These are phyloP conservation scores for Drosophila sulfurigaster DNA, from an alignment of 1,140 invertebrate species.

Conservation along the genomic window DNA sequence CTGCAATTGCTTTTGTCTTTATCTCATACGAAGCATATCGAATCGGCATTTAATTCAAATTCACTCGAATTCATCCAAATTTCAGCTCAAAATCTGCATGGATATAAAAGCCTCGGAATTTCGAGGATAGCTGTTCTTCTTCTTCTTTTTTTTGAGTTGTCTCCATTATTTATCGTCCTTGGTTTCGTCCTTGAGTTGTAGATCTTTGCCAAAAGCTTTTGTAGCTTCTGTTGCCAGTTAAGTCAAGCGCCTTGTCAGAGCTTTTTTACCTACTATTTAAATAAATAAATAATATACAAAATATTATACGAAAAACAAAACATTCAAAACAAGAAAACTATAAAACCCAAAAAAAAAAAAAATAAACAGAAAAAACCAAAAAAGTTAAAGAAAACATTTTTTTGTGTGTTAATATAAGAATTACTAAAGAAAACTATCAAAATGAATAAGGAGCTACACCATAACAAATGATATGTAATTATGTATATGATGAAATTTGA, in stretches of 20 bases:
- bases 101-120: background rate
- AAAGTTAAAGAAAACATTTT: slow-evolving; percentile 14
- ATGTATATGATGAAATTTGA: slow-evolving; percentile 51
- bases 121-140: slow-evolving; percentile 11
- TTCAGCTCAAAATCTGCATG: slow-evolving; percentile 3
- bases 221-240: slow-evolving; percentile 77
- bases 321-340: slow-evolving; percentile 10
- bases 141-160: background rate
- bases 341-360: slow-evolving; percentile 3
- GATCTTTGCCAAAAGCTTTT: slow-evolving; percentile 67
- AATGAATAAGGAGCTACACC: slow-evolving; percentile 37
- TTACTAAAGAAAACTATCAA: slow-evolving; percentile 23
- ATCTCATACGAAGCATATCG: background rate
- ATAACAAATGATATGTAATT: slow-evolving; percentile 47
- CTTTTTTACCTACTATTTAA: slow-evolving; percentile 70
- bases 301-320: slow-evolving; percentile 47
- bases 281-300: slow-evolving; percentile 35
- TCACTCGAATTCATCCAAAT: background rate
- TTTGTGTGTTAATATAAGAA: slow-evolving; percentile 44
- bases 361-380: background rate
- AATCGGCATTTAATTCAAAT: background rate
- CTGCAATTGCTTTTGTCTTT: background rate
- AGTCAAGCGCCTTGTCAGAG: slow-evolving; percentile 76
- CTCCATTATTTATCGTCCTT: slow-evolving; percentile 6
- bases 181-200: slow-evolving; percentile 32